A percentile compares a stretch with the other conserved stretches of the same genome.
Conservation (phyloP, 1,140 invertebrate species). For the Portunus trituberculatus region DNA sequence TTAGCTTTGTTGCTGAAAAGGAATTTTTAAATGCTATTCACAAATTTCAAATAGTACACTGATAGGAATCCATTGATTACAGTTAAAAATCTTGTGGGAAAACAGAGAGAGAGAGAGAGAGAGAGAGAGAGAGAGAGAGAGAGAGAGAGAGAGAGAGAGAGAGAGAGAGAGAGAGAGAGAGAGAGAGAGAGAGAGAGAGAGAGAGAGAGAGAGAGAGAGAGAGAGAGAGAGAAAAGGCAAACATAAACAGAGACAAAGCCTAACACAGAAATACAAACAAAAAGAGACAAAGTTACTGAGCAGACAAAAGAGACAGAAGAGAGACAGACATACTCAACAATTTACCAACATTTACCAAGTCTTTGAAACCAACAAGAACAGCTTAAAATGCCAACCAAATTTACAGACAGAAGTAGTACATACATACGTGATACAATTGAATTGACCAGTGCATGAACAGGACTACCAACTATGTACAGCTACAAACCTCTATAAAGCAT, state of each 20-base stretch:
- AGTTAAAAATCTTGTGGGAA: not conserved
- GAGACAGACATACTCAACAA: not conserved
- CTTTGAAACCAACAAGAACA: no score
- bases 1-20: slow-evolving; percentile 79
- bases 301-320: not conserved
- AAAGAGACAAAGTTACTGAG: not conserved
- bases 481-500: not conserved
- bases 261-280: not conserved
- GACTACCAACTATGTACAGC: no score
- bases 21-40: slow-evolving; percentile 13
- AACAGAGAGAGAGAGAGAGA: not conserved
- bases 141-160: no score
- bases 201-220: not conserved
- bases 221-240: not conserved
- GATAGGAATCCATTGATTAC: not conserved
- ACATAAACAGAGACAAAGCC: no score
- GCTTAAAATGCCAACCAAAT: no score
- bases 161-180: not conserved
- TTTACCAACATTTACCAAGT: no score
- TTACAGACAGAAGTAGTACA: no score
- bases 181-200: not conserved
- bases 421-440: no score
- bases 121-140: slow-evolving; percentile 20
- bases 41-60: slow-evolving; percentile 9
- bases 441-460: no score